A percentile compares a stretch with the other conserved stretches of the same genome.
These are phyloP conservation scores for Mormyrus proboscirostris DNA, from an alignment of 2,797 vertebrate species.

Conservation along the genomic window DNA sequence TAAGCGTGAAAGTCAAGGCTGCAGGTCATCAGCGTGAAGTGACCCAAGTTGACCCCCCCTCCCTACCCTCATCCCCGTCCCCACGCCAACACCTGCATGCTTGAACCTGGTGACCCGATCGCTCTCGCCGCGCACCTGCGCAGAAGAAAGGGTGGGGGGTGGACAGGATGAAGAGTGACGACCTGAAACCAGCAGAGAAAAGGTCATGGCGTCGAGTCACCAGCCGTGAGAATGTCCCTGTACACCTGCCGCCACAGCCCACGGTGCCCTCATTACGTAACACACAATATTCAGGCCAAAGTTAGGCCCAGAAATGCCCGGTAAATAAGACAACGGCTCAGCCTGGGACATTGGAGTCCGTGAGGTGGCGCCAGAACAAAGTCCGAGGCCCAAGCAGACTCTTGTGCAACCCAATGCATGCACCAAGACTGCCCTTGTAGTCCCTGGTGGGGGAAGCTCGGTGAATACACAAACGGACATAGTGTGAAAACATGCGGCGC, in stretches of 20 bases:
- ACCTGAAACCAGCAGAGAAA: background rate
- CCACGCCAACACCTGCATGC: constrained; percentile 39
- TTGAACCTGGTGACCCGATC: constrained; percentile 44
- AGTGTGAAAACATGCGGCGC: background rate
- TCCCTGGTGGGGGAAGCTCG: background rate
- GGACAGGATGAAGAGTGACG: background rate
- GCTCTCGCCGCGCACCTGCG: constrained; percentile 26
- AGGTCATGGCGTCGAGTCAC: background rate
- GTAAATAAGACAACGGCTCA: background rate
- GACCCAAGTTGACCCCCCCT: background rate
- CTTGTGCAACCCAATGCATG: background rate
- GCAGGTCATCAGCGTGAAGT: background rate
- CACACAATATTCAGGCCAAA: background rate
- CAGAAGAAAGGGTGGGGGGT: constrained; percentile 36
- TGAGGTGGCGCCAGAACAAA: background rate
- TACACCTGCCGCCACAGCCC: background rate
- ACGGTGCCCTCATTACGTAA: background rate
- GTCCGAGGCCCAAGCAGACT: background rate
- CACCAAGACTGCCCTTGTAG: background rate
- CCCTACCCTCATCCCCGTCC: too few species aligned
- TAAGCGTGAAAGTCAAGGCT: background rate
- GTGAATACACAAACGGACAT: background rate
- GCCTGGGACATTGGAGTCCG: background rate
- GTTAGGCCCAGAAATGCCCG: background rate
- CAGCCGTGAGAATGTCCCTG: background rate